Base-by-base conservation (phyloP, 2,113 vertebrate genomes). In the Tyto alba region DNA sequence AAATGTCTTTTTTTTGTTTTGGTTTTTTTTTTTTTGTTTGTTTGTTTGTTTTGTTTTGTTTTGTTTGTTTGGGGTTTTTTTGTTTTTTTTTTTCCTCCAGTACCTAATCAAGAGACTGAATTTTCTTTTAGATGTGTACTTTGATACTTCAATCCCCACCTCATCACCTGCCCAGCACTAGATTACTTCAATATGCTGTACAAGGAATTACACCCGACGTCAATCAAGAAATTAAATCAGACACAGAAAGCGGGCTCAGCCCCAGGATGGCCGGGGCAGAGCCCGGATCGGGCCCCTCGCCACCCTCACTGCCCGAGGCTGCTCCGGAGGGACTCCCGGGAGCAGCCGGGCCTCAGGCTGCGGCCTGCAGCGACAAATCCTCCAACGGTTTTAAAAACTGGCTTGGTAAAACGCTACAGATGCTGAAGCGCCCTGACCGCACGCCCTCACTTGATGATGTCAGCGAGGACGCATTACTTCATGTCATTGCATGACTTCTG, bases 381-480 rank as follows among this genome's bases (percentile, higher is more conserved):
- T 30, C 0, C 7, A 0, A 0, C 0, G 4, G 15, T 5, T 29
- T 21, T 38, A 7, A 7, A 25, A 11, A 2, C 34, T 1, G 59
- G 1, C n/a, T 10, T 11, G 6, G 2, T 0, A 1, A n/a, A 36
- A 14, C n/a, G 0, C 27, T 2, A 2, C 3, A 0, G 29, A 2
- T 11, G 68, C 40, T 11, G 8, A 17, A 18, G 23, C 0, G 79
- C 27, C 23, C 27, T 1, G 34, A 7, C 22, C 0, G 7, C 23
- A 3, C 0, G 10, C 3, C 13, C 3, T 21, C 27, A 0, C 5
- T 5, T 3, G 41, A 43, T 47, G 56, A 15, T 2, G 32, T 50
- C 93, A 81, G 25, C 2, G 1, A 22, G 29, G 16, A 21, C 48
- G 0, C 8, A 0, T 7, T 21, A 36, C 13, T 16, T 3, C 16